These are phyloP conservation scores for Trachurus trachurus DNA, from an alignment of 2,797 vertebrate species.

Conservation along the genomic window DNA sequence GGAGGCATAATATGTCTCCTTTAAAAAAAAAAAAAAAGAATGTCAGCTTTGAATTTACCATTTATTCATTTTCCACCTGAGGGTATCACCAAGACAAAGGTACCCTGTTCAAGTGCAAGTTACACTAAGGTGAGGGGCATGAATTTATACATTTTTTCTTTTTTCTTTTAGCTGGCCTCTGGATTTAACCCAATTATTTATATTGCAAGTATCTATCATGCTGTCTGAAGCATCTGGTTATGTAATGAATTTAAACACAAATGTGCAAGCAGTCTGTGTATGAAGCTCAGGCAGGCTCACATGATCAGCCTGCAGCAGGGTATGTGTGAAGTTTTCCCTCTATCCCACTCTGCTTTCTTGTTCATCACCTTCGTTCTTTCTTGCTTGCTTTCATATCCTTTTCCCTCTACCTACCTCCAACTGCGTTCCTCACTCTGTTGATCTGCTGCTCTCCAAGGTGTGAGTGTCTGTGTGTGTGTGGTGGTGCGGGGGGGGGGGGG, in stretches of 20 bases:
- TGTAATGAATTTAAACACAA: conserved; percentile 46
- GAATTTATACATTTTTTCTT: not conserved
- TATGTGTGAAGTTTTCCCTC: conserved; percentile 27
- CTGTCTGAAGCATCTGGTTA: conserved; percentile 47
- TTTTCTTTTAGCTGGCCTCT: conserved; percentile 1
- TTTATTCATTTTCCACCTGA: not conserved
- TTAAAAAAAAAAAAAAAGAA: not conserved
- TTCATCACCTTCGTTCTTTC: not conserved
- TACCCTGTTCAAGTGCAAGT: conserved; percentile 3
- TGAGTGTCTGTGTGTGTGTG: too few relatives aligned
- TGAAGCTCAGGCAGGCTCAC: conserved; percentile 29
- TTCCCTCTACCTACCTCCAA: not conserved
- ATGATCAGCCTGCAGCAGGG: conserved; percentile 31
- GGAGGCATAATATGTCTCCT: too few relatives aligned
- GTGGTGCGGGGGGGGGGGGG: too few relatives aligned
- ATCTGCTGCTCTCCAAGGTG: too few relatives aligned
- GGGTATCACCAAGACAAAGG: not conserved
- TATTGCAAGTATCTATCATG: conserved; percentile 39
- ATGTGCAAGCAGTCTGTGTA: conserved; percentile 37
- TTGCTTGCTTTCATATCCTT: conserved; percentile 1
- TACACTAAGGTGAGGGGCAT: not conserved
- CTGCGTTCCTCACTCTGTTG: not conserved
- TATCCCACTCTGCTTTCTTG: not conserved
- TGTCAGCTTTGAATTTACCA: too few relatives aligned
- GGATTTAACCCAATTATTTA: conserved; percentile 18